These are phyloP conservation scores for Achlya flavicornis DNA, from an alignment of 2,888 invertebrate species.

Conservation along the genomic window DNA sequence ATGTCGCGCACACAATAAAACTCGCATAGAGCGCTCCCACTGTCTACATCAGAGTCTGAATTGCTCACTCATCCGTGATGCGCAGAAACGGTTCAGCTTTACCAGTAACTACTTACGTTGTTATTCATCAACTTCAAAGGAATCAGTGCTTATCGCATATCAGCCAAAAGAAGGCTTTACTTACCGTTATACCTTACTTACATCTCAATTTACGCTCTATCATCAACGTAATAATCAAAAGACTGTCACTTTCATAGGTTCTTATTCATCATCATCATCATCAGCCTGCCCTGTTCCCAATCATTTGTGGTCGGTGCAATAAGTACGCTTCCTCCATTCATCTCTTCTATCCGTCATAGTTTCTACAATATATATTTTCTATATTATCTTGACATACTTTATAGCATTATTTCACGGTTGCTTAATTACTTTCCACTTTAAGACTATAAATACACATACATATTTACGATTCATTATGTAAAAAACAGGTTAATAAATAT, in stretches of 20 bases:
- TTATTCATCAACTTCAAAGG: background rate
- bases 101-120: conserved; percentile 9
- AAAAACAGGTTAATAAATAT: conserved; percentile 2
- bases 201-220: background rate
- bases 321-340: too few species aligned
- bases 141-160: background rate
- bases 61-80: conserved; percentile 43
- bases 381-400: background rate
- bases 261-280: too few species aligned
- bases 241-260: too few species aligned
- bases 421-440: too few species aligned
- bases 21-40: conserved; percentile 23
- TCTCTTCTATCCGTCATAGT: too few species aligned
- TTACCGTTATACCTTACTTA: too few species aligned
- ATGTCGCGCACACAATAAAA: conserved; percentile 41
- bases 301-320: too few species aligned
- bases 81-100: conserved; percentile 27
- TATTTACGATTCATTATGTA: background rate
- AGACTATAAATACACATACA: background rate
- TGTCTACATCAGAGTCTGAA: conserved; percentile 33
- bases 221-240: background rate
- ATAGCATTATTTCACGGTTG: background rate
- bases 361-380: too few species aligned
- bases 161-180: background rate
- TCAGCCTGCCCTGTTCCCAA: too few species aligned